Percentiles rank a stretch among this genome's conserved stretches.
phyloP scores from a whole-genome alignment of 2,888 invertebrate genomes.

The Tethea ocularis region DNA sequence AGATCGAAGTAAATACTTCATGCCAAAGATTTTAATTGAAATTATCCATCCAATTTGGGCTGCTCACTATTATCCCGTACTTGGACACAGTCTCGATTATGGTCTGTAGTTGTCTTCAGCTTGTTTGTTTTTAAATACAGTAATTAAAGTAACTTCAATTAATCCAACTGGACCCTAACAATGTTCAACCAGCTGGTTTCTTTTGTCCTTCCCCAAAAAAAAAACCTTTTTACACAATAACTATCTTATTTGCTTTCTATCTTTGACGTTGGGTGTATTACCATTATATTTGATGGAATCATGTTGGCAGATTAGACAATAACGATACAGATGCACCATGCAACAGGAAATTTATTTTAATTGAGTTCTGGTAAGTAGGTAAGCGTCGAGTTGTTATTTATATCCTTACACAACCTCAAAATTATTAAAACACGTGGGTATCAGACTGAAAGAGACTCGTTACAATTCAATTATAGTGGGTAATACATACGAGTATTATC shows the following conservation, averaged over 20 bases:
- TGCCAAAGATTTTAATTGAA: neutral
- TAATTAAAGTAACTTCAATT: slow-evolving; percentile 58
- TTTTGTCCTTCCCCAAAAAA: slow-evolving; percentile 27
- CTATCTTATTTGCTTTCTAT: neutral
- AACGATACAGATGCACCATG: too few species aligned
- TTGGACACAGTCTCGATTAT: too few species aligned
- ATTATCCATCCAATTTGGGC: neutral
- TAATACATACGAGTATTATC: too few species aligned
- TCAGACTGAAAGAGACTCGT: neutral
- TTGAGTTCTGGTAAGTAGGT: too few species aligned
- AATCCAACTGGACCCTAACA: slow-evolving; percentile 53
- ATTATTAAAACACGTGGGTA: neutral
- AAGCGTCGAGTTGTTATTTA: too few species aligned
- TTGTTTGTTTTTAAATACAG: slow-evolving; percentile 33
- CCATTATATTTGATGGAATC: neutral
- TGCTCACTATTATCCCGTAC: slow-evolving; percentile 11
- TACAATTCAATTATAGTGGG: neutral
- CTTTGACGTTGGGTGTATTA: neutral
- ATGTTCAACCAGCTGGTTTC: slow-evolving; percentile 46
- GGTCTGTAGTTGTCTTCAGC: slow-evolving; percentile 29
- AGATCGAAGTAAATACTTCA: neutral
- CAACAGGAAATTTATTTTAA: too few species aligned
- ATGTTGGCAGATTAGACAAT: too few species aligned
- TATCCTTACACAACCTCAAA: too few species aligned
- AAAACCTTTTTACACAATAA: slow-evolving; percentile 19